A percentile compares a stretch with the other conserved stretches of the same genome.
Evolutionary conservation across 2,797 vertebrate species (phyloP).

Genomic region (Poeciliopsis paucimaculata): DNA sequence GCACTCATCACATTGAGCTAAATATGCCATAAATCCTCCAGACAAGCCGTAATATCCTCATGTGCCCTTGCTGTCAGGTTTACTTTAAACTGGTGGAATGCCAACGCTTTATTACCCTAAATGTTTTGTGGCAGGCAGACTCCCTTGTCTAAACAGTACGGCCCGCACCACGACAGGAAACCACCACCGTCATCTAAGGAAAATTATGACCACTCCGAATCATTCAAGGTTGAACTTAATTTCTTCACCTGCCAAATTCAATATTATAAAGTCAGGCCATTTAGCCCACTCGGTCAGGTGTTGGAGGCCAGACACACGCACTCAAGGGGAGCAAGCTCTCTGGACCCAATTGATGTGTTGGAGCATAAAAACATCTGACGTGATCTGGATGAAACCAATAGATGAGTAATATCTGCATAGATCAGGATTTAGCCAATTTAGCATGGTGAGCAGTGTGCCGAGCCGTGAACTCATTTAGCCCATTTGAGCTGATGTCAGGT

Average conservation of each 20-base stretch:
- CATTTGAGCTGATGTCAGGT: slow-evolving; percentile 26
- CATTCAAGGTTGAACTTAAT: slow-evolving; percentile 49
- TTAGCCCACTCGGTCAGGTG: slow-evolving; percentile 57
- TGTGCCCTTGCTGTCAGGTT: slow-evolving; percentile 74
- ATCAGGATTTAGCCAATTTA: slow-evolving; percentile 37
- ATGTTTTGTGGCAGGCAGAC: slow-evolving; percentile 69
- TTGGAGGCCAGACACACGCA: slow-evolving; percentile 48
- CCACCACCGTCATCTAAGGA: slow-evolving; percentile 62
- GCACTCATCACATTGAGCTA: slow-evolving; percentile 67
- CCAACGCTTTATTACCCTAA: slow-evolving; percentile 57
- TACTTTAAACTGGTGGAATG: slow-evolving; percentile 63
- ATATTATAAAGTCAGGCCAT: slow-evolving; percentile 43
- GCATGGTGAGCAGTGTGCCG: slow-evolving; percentile 26
- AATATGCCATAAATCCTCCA: slow-evolving; percentile 73
- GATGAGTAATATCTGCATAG: slow-evolving; percentile 35
- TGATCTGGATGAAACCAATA: slow-evolving; percentile 36
- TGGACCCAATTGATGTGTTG: slow-evolving; percentile 29
- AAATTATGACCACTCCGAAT: slow-evolving; percentile 67
- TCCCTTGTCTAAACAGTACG: slow-evolving; percentile 60
- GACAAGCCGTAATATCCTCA: slow-evolving; percentile 76
- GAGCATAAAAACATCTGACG: slow-evolving; percentile 27
- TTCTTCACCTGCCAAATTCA: slow-evolving; percentile 48
- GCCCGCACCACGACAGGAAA: slow-evolving; percentile 67
- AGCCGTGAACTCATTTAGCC: slow-evolving; percentile 22
- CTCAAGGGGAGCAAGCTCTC: slow-evolving; percentile 35